Base-by-base conservation (phyloP, 1,140 invertebrate species). In the Armadillidium nasatum region DNA sequence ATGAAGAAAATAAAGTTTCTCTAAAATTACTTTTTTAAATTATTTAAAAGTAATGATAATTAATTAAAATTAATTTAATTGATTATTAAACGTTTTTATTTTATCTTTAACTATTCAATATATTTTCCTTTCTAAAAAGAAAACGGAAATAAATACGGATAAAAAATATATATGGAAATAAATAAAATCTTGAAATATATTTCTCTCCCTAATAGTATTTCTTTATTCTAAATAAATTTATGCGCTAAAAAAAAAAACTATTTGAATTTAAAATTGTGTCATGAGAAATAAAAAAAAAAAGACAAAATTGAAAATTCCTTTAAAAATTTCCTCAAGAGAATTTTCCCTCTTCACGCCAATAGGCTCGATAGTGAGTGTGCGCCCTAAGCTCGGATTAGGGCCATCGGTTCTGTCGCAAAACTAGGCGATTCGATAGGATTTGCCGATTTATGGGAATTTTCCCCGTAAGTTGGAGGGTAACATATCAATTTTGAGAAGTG, bases 331-430 rank as follows among this genome's bases (percentile, higher is more conserved):
- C 50, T 60, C 50, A 60, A 15, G 50, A 19, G 50, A 33, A 60
- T 60, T 60, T 60, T 60, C 50, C 50, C 50, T 60, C 50, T 60
- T 60, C 50, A 60, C 50, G 2, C 50, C 50, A 60, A 60, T 60
- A 13, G 50, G 11, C 19, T 60, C 7, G 2, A 19, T 60, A 60
- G 11, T 15, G 46, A 9, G 46, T n/a, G n/a, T n/a, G 46, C 9
- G 46, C 46, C 46, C 9, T 15, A 50, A 15, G 46, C 46, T 50
- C 15, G 46, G 46, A 50, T 50, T 50, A 50, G 15, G 46, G 15
- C 9, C 46, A 50, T 50, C 46, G 46, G 9, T 50, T 9, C 46
- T 50, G 46, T 50, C 46, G 9, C 46, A 15, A 50, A 50, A 10
- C 46, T 50, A 50, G 46, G 15, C 46, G 46, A 9, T 15, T 50